phyloP scores from a whole-genome alignment of 2,113 vertebrate species.

The Phasianus colchicus region DNA sequence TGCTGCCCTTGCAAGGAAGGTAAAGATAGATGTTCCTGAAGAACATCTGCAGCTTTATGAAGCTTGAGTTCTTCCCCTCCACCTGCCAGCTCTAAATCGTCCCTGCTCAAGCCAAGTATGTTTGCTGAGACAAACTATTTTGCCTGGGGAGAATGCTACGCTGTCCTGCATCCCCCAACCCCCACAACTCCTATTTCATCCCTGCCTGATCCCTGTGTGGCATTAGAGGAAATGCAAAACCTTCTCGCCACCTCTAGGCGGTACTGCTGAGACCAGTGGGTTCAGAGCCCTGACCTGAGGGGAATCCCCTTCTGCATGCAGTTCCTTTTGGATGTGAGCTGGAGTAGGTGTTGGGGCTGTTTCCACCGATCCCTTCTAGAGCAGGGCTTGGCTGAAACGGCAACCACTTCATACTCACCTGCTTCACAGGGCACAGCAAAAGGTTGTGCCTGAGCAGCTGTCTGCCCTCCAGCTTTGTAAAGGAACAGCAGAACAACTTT shows the following conservation, averaged over 20 bases:
- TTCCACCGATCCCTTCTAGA: neutral
- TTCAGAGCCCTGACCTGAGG: neutral
- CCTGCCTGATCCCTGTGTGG: neutral
- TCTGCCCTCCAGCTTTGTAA: neutral
- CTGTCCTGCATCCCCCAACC: neutral
- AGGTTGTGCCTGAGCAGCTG: neutral
- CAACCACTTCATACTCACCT: neutral
- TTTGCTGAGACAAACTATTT: neutral
- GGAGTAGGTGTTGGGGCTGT: neutral
- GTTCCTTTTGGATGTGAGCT: neutral
- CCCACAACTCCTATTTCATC: neutral
- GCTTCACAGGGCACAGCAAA: neutral
- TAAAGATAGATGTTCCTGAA: neutral
- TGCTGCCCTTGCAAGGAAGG: neutral
- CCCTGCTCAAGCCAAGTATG: neutral
- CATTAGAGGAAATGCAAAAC: neutral
- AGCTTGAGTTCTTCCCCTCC: neutral
- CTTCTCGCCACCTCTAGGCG: neutral
- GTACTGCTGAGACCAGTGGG: accelerated
- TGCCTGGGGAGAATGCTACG: neutral
- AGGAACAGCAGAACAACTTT: neutral
- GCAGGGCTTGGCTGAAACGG: neutral
- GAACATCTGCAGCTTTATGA: neutral
- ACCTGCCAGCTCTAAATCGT: neutral
- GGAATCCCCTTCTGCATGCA: neutral